phyloP scores from a whole-genome alignment of 2,797 vertebrate genomes.

The Eulemur albifrons region DNA sequence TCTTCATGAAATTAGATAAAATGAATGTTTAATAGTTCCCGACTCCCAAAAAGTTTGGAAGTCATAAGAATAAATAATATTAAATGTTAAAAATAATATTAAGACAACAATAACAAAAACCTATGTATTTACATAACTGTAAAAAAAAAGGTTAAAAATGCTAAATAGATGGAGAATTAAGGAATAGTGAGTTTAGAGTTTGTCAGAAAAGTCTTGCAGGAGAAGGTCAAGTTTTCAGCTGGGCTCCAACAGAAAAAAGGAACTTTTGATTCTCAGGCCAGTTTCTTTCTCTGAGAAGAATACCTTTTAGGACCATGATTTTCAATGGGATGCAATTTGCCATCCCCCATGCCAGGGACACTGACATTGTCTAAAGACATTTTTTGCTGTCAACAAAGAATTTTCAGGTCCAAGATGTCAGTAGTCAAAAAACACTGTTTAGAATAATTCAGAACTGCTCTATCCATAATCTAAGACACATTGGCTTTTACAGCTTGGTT shows the following conservation, averaged over 20 bases:
- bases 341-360: not conserved
- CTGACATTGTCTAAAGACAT: not conserved
- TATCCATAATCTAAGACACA: not conserved
- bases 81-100: not conserved
- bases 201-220: not conserved
- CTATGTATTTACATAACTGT: not conserved
- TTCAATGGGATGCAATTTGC: not conserved
- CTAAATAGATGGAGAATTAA: not conserved
- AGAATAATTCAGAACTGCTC: not conserved
- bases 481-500: not conserved
- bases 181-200: not conserved
- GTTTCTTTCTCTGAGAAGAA: not conserved
- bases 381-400: not conserved
- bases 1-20: conserved; percentile 17
- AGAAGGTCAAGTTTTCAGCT: not conserved
- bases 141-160: not conserved
- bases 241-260: not conserved
- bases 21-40: not conserved
- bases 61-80: not conserved
- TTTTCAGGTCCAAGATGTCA: not conserved
- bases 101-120: not conserved
- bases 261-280: not conserved
- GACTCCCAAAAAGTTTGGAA: not conserved
- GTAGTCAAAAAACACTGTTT: not conserved
- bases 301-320: not conserved